Conservation (phyloP, 1,140 invertebrate species). For the Lordiphosa collinella region DNA sequence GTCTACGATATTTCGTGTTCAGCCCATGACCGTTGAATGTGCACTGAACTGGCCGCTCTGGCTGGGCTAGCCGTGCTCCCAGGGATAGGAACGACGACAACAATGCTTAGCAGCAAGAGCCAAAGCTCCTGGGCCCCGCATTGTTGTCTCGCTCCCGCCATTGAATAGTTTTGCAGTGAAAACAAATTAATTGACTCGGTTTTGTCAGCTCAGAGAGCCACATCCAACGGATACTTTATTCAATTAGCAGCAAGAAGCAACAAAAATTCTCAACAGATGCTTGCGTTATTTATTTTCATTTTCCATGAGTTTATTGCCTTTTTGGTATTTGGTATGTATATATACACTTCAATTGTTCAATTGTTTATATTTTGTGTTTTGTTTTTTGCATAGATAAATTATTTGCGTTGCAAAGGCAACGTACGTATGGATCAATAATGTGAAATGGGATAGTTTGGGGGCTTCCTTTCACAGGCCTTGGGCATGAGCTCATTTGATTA, state of each 20-base stretch:
- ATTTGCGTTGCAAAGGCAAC: too few species aligned
- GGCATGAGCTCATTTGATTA: too few species aligned
- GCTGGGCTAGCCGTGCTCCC: constrained; percentile 16
- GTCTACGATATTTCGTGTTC: constrained; percentile 41
- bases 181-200: constrained; percentile 65
- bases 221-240: constrained; percentile 14
- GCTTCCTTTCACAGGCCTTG: too few species aligned
- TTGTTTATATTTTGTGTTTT: too few species aligned
- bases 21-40: constrained; percentile 63
- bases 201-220: constrained; percentile 7
- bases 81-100: constrained; percentile 11
- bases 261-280: constrained; percentile 13
- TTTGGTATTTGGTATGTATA: not conserved
- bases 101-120: not conserved
- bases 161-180: constrained; percentile 69
- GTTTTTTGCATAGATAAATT: too few species aligned
- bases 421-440: too few species aligned
- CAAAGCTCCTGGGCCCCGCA: constrained; percentile 4
- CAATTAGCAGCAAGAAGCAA: constrained; percentile 23
- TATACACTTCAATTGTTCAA: constrained; percentile 1
- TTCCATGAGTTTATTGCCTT: constrained; percentile 3
- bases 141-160: constrained; percentile 1
- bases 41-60: constrained; percentile 35
- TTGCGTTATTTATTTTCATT: constrained; percentile 3
- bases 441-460: too few species aligned